Evolutionary conservation across 2,797 vertebrate species (phyloP), one percentile per base, ranked within the genome.

Genomic region (Notolepis coatsorum): DNA sequence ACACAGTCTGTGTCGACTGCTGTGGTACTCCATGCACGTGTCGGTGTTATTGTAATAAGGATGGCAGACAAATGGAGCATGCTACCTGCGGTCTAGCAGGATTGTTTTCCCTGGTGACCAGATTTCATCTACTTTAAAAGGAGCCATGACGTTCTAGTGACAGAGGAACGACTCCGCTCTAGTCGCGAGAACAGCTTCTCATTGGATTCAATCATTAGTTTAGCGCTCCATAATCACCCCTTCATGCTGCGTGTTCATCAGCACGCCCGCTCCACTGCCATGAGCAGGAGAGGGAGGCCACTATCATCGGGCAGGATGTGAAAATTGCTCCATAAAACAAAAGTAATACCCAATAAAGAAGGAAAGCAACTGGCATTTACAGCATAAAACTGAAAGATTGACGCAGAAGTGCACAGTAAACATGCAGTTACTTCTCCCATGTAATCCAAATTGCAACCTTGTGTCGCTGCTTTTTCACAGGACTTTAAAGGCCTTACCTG

Each of bases 251-350:
- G 79, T 81, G 87, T 85, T 89, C 84, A 87, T 88, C 82, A 88
- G 79, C 60, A 67, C 75, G 71, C 71, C 71, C 65, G 80, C 71
- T 72, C 69, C 61, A 62, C 65, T 65, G 73, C 59, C 59, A 82
- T 75, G 78, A 75, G 59, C 71, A 61, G n/a, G 85, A 79, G 75
- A 88, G 76, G 73, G 79, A 86, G 84, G 85, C 86, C 84, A 80
- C 84, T 87, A 86, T 86, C 82, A 84, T 80, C 81, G 76, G 88
- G 83, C 87, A 85, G 73, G 63, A 87, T 82, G 87, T 78, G 86
- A 83, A 88, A 91, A 93, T 88, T 86, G 86, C 87, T 76, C 88
- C 88, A 92, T 93, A 94, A 93, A 94, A 90, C 89, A 92, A 90
- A 92, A 86, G 89, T 91, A 92, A 92, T 91, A 89, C 85, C 86